Evolutionary conservation across 2,113 vertebrate species (phyloP), one percentile per base, ranked within the genome.

Genomic region (Gadus chalcogrammus): DNA sequence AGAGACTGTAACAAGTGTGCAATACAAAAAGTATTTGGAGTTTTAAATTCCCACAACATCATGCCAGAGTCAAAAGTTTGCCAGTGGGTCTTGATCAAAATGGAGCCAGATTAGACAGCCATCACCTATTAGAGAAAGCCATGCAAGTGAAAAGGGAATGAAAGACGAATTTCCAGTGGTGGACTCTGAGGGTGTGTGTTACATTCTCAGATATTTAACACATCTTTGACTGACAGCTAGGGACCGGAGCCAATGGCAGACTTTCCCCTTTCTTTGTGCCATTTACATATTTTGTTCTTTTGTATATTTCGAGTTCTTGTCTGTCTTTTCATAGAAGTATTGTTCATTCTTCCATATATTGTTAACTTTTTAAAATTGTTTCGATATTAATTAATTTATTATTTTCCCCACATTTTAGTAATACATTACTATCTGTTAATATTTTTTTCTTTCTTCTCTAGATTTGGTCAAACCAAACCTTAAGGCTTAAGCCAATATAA

Each of bases 161-260:
- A 61, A 61, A 61, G 59, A 20, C 22, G 11, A 12, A 18, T 20
- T 61, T 61, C 59, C 59, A 22, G 22, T 18, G 20, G 59, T 20
- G n/a, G 55, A 59, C 24, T 9, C 17, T 56, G 52, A 16, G 52
- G 65, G 42, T 55, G 20, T 56, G 18, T 55, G n/a, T 58, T 18
- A 56, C 52, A 58, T 27, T 27, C 67, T n/a, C n/a, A 35, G 67
- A 28, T 48, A 61, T 69, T 69, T 42, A 60, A 58, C 28, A n/a
- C 58, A 58, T 17, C 38, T 56, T 61, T 31, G 55, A 69, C 28
- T 61, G 58, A 69, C 60, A 35, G 56, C 28, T 13, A 27, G 20
- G 15, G 42, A 48, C 42, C 42, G 24, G 38, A 20, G 38, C 42
- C 28, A 64, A 64, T 11, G 6, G 28, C 31, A 18, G 22, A 60